Base-by-base conservation (phyloP, 2,113 vertebrate species). In the Vidua macroura region DNA sequence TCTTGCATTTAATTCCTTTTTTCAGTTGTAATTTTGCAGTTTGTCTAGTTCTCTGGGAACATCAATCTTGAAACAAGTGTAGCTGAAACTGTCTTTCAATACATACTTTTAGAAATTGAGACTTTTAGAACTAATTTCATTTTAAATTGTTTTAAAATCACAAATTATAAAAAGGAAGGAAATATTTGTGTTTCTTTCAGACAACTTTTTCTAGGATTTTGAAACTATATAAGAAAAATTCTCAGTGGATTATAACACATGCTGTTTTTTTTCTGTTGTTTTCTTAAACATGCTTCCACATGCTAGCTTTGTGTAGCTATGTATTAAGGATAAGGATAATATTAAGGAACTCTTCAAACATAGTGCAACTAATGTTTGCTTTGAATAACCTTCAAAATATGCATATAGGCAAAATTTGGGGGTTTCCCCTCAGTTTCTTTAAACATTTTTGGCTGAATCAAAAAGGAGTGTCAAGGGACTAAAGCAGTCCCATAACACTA, bases 111-210 rank as follows among this genome's bases (percentile, higher is more conserved):
- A 93, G 60, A 72, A 37, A 41, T 22, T n/a, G 25, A 80, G 37
- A 62, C 60, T 94, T 90, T 72, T 86, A 91, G 39, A 90, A 83
- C 48, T 69, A 43, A 67, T 91, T 94, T 96, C 5, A 12, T 76
- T 87, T 85, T 52, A 48, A 77, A 48, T 66, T 25, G 2, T 37
- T 55, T 73, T 91, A 67, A 70, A 85, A 74, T 91, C 62, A 66
- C 15, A 13, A 51, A 69, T 85, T 76, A 58, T 66, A 31, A 80
- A 91, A 87, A 66, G 43, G 58, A 89, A 80, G 46, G 58, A 76
- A 84, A 66, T 49, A 12, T 23, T 90, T 88, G 18, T 63, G 24
- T 87, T 79, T 84, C 46, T 77, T 82, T 91, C 37, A 30, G 49
- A 59, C n/a, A 70, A 53, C 19, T 25, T 35, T 82, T 83, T 67